Evolutionary conservation across 2,113 vertebrate species (phyloP).

Genomic region (Isurus oxyrinchus): DNA sequence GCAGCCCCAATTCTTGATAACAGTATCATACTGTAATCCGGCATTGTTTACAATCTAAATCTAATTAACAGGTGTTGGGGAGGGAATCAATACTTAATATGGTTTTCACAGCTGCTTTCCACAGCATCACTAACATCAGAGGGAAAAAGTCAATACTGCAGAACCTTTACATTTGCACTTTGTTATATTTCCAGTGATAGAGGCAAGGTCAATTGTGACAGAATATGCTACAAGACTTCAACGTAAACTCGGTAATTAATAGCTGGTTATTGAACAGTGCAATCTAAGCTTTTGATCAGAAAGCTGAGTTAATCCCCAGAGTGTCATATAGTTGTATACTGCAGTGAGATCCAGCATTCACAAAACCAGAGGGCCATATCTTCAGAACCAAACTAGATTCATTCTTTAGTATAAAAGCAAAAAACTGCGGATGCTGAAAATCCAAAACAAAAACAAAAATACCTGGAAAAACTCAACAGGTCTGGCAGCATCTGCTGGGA

Average conservation of each 20-base stretch:
- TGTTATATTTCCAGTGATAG: constrained; percentile 49
- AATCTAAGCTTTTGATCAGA: neutral
- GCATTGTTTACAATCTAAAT: constrained; percentile 76
- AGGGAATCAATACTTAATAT: constrained; percentile 75
- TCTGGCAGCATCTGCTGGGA: too few relatives aligned
- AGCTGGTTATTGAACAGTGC: constrained; percentile 39
- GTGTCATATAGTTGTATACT: neutral
- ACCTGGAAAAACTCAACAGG: too few relatives aligned
- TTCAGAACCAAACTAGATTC: neutral
- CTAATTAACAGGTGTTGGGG: constrained; percentile 69
- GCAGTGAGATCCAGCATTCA: neutral
- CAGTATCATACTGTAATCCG: constrained; percentile 60
- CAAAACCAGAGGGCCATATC: neutral
- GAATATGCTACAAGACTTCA: constrained; percentile 48
- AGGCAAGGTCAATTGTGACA: constrained; percentile 60
- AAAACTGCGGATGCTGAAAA: too few relatives aligned
- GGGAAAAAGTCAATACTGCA: constrained; percentile 62
- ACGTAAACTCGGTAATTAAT: constrained; percentile 47
- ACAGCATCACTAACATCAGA: constrained; percentile 53
- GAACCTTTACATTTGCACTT: constrained; percentile 57
- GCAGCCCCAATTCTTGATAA: constrained; percentile 61
- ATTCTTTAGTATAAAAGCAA: neutral
- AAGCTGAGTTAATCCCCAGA: neutral
- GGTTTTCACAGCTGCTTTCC: constrained; percentile 67
- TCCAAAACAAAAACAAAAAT: too few relatives aligned